phyloP scores from a whole-genome alignment of 2,888 invertebrate genomes.

The Cataglyphis livida region DNA sequence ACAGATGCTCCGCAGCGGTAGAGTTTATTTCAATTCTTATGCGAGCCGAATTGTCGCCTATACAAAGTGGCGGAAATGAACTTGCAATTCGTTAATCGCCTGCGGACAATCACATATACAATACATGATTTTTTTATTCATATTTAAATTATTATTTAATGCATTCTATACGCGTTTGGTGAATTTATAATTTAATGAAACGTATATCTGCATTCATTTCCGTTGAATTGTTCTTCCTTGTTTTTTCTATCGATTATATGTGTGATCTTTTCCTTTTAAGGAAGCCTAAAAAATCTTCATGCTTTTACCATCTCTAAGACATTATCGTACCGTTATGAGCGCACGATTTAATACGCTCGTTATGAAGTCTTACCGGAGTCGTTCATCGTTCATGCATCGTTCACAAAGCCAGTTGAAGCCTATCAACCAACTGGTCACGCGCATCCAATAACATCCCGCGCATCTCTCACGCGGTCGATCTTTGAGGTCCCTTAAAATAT shows the following conservation, averaged over 20 bases:
- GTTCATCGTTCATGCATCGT: constrained; percentile 27
- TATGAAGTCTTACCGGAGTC: not conserved
- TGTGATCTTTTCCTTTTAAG: not conserved
- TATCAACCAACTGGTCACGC: constrained; percentile 61
- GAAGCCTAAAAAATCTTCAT: not conserved
- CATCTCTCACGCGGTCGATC: constrained; percentile 40
- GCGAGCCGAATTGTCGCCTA: constrained; percentile 31
- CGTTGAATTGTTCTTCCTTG: not conserved
- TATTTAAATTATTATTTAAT: constrained; percentile 13
- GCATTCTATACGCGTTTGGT: not conserved
- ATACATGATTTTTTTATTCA: constrained; percentile 7
- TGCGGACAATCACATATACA: not conserved
- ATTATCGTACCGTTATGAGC: constrained; percentile 11
- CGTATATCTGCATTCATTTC: not conserved
- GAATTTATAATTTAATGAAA: constrained; percentile 5
- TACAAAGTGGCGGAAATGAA: constrained; percentile 7
- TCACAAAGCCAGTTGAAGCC: constrained; percentile 29
- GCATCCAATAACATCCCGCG: constrained; percentile 33
- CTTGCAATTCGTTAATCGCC: constrained; percentile 34
- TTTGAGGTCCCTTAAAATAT: constrained; percentile 47
- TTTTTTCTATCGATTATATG: not conserved
- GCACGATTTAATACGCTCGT: constrained; percentile 21
- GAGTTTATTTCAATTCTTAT: constrained; percentile 51
- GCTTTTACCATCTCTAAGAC: constrained; percentile 19
- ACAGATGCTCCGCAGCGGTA: constrained; percentile 38